Conservation (phyloP, 2,888 invertebrate species). For the Lasius fuliginosus region DNA sequence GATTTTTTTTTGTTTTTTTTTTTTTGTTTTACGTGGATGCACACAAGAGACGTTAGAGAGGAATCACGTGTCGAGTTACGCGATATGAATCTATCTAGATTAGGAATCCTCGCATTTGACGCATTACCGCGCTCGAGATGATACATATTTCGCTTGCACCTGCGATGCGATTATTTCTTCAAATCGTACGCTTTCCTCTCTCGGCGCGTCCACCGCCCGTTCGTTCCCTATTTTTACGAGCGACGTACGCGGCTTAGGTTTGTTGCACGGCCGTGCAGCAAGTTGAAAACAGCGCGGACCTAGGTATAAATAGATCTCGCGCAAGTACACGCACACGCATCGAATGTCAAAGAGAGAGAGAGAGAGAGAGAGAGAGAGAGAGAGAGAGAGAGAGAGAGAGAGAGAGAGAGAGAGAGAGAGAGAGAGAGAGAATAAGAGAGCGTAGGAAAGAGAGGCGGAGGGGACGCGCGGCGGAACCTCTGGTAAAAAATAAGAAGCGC, state of each 20-base stretch:
- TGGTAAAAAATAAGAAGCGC: conserved; percentile 65
- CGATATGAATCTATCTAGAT: conserved; percentile 22
- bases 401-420: conserved; percentile 44
- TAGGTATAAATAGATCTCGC: conserved; percentile 76
- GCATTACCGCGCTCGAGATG: background rate
- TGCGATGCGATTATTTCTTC: conserved; percentile 6
- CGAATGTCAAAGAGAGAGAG: conserved; percentile 44
- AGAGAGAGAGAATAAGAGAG: conserved; percentile 43
- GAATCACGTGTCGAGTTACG: conserved; percentile 27
- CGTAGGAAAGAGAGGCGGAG: conserved; percentile 4
- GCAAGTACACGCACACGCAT: conserved; percentile 45
- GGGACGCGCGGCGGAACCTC: conserved; percentile 12
- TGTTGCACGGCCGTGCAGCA: conserved; percentile 75
- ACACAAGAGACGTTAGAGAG: background rate
- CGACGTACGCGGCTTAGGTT: conserved; percentile 67
- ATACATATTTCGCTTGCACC: conserved; percentile 34
- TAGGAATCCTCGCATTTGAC: background rate
- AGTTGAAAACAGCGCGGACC: conserved; percentile 75
- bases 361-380: conserved; percentile 48
- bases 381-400: conserved; percentile 42
- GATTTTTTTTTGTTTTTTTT: background rate
- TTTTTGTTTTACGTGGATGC: background rate
- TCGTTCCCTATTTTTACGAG: conserved; percentile 76
- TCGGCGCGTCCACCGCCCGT: conserved; percentile 62
- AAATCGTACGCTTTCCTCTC: background rate